Evolutionary conservation across 2,888 invertebrate genomes (phyloP).

Genomic region (Uropetala carovei): DNA sequence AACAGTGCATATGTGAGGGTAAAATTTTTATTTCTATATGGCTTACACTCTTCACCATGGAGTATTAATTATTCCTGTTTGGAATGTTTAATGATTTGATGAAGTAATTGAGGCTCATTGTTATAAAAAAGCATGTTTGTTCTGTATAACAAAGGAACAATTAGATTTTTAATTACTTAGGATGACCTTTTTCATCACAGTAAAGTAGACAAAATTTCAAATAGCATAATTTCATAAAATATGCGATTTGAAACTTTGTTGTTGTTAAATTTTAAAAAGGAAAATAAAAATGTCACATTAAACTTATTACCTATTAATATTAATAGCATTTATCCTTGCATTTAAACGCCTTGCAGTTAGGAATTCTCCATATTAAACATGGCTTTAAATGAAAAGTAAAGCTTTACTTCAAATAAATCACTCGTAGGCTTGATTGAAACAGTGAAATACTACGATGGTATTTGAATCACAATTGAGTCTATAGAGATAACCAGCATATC

Average conservation of each 20-base stretch:
- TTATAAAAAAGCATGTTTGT: conserved; percentile 18
- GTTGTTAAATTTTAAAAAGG: not conserved
- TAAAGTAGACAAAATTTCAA: not conserved
- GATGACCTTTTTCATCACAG: not conserved
- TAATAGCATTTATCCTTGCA: not conserved
- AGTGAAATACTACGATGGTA: conserved; percentile 60
- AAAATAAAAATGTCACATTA: not conserved
- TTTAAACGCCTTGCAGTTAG: conserved; percentile 12
- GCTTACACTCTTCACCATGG: conserved; percentile 32
- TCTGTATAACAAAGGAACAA: not conserved
- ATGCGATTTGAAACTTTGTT: conserved; percentile 22
- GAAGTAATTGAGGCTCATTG: not conserved
- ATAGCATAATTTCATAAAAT: conserved; percentile 1
- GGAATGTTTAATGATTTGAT: not conserved
- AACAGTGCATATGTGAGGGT: conserved; percentile 59
- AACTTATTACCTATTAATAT: too few species aligned
- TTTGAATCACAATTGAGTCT: conserved; percentile 59
- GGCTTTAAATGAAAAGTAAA: conserved; percentile 31
- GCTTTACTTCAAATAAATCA: conserved; percentile 55
- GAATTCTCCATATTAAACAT: conserved; percentile 38
- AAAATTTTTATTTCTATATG: conserved; percentile 38
- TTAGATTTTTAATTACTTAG: too few species aligned
- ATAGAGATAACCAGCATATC: conserved; percentile 58
- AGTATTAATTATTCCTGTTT: conserved; percentile 21
- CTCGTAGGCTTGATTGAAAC: conserved; percentile 33